Base-by-base conservation (phyloP, 2,797 vertebrate genomes). In the Limosa lapponica region DNA sequence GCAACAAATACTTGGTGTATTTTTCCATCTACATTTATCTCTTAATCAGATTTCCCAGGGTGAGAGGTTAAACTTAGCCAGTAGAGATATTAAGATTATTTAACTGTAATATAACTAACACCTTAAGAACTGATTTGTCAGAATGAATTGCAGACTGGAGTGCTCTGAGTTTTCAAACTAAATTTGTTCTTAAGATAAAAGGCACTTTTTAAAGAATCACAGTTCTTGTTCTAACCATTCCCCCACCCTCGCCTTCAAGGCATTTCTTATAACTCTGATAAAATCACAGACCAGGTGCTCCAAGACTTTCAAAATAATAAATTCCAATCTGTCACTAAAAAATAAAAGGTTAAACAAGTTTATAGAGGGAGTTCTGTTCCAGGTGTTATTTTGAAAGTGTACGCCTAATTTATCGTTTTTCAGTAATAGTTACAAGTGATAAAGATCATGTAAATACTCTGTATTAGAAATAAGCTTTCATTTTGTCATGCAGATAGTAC, bases 281-380 rank as follows among this genome's bases (percentile, higher is more conserved):
- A 98, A 96, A 99, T 99, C 98, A 96, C 97, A 87, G 95, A 93
- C 98, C 99, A 99, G 99, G 99, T 99, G 99, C 98, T 98, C 96
- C 97, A 97, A 97, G 98, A 98, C 98, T 99, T 98, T 98, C 98
- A 98, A 98, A 98, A 98, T 98, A 98, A 98, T 99, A 99, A 98
- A 98, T 98, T 99, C 98, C 97, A 95, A 96, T 97, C 97, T 97
- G 98, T 98, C 98, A 98, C 98, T 97, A 96, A 95, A 93, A 97
- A 96, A 91, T 46, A 82, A 96, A 98, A 97, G 95, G 96, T 97
- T 97, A 96, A 98, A 97, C 93, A 92, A 96, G 97, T 98, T 97
- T 98, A 96, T 84, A 89, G 96, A 79, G 85, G 83, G 87, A 91
- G 87, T 82, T 87, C 94, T 97, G 94, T 98, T 97, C 97, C 98